phyloP scores from a whole-genome alignment of 1,140 invertebrate genomes.

The Coenobita brevimanus region DNA sequence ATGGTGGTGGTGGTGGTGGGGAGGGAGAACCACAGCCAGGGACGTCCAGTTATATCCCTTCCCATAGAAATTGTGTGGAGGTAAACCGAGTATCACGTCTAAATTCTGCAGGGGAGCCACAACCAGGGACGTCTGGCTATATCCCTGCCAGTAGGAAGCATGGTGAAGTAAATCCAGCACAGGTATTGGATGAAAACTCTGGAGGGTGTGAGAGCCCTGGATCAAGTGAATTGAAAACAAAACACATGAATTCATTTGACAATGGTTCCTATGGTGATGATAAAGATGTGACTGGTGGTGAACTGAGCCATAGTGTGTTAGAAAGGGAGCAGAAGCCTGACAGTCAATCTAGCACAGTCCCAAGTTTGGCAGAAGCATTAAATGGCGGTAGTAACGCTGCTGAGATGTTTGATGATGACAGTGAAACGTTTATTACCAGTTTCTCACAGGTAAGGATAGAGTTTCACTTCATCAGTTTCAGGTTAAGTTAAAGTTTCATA shows the following conservation, averaged over 20 bases:
- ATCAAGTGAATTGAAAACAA: too few relatives aligned
- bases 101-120: too few relatives aligned
- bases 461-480: too few relatives aligned
- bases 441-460: conserved; percentile 60
- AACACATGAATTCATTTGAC: too few relatives aligned
- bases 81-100: too few relatives aligned
- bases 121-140: conserved; percentile 38
- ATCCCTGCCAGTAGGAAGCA: not conserved
- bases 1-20: not conserved
- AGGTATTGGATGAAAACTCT: too few relatives aligned
- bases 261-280: too few relatives aligned
- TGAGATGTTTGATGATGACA: conserved; percentile 7
- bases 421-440: conserved; percentile 39
- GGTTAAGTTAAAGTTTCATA: too few relatives aligned
- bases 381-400: not conserved
- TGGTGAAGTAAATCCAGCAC: not conserved
- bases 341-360: not conserved
- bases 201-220: too few relatives aligned
- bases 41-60: not conserved
- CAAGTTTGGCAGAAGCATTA: not conserved
- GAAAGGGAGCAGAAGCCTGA: not conserved
- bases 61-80: too few relatives aligned
- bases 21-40: not conserved
- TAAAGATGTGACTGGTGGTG: too few relatives aligned
- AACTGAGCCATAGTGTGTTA: too few relatives aligned